Evolutionary conservation across 2,888 invertebrate genomes (phyloP).

Genomic region (Lasioglossum malachurum): DNA sequence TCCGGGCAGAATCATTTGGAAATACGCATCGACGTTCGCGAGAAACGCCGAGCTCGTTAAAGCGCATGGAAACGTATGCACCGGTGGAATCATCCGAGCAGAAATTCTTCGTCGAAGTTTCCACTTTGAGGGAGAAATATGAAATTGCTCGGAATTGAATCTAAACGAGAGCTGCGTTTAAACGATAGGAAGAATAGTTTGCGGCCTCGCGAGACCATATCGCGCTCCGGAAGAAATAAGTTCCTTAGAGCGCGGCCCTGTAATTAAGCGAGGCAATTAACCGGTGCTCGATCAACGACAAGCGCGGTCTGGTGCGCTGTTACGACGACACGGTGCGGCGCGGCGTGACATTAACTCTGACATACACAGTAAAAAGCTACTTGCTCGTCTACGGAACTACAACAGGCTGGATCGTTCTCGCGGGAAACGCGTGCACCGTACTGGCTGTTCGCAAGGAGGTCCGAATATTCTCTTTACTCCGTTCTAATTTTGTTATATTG

Average conservation of each 20-base stretch:
- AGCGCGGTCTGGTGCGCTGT: not conserved
- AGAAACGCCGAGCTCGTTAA: not conserved
- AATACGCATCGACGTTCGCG: not conserved
- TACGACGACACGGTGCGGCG: constrained; percentile 19
- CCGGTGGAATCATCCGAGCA: not conserved
- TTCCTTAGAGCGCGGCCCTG: constrained; percentile 38
- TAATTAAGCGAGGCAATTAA: constrained; percentile 63
- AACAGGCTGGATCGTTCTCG: not conserved
- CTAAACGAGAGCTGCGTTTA: not conserved
- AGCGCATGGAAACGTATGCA: not conserved
- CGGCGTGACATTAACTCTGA: constrained; percentile 27
- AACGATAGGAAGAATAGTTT: constrained; percentile 35
- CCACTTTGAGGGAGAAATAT: not conserved
- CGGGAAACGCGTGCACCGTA: not conserved
- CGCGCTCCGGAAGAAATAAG: constrained; percentile 35
- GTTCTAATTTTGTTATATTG: not conserved
- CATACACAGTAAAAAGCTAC: constrained; percentile 22
- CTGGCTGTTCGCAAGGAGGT: not conserved
- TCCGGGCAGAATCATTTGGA: not conserved
- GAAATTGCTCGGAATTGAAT: not conserved
- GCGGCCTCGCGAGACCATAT: constrained; percentile 21
- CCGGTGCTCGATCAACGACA: constrained; percentile 49
- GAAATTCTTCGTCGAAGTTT: not conserved
- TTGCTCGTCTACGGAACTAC: constrained; percentile 14
- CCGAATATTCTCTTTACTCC: not conserved